phyloP scores from a whole-genome alignment of 64 coral and sea anemone species.

The Dendronephthya gigantea region DNA sequence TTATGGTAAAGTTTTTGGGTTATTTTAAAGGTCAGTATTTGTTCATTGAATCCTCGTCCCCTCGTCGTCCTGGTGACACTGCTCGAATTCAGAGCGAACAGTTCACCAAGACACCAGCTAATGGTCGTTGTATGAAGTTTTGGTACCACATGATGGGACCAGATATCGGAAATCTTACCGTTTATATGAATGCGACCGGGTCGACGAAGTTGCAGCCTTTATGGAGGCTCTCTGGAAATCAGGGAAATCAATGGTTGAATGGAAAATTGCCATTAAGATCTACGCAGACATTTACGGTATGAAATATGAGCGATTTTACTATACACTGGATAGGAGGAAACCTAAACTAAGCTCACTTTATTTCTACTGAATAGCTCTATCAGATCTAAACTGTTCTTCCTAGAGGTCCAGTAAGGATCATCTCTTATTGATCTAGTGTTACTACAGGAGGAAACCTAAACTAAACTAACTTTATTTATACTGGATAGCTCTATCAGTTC shows the following conservation, averaged over 20 bases:
- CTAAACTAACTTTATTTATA: no score
- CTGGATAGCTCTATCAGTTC: no score
- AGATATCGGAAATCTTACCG: conserved; percentile 58
- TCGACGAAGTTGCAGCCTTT: conserved; percentile 40
- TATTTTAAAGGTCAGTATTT: conserved; percentile 63
- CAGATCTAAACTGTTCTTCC: no score
- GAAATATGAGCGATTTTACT: not conserved
- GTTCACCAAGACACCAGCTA: conserved; percentile 40
- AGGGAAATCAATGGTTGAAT: conserved; percentile 87
- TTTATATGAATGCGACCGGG: conserved; percentile 72
- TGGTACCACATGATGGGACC: conserved; percentile 94
- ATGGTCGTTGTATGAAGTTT: conserved; percentile 65
- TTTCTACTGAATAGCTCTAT: no score
- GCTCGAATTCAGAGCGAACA: conserved; percentile 77
- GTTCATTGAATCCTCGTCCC: conserved; percentile 82
- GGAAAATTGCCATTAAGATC: conserved; percentile 65
- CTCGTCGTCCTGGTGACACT: conserved; percentile 65
- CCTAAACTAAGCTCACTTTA: no score
- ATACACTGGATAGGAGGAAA: no score
- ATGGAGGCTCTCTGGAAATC: conserved; percentile 88
- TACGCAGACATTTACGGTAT: conserved; percentile 50
- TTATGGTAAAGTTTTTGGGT: no score
- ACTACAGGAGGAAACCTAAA: no score
- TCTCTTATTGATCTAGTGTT: no score
- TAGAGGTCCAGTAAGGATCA: no score